Base-by-base conservation (phyloP, 2,888 invertebrate genomes). In the Aspidapion aeneum region DNA sequence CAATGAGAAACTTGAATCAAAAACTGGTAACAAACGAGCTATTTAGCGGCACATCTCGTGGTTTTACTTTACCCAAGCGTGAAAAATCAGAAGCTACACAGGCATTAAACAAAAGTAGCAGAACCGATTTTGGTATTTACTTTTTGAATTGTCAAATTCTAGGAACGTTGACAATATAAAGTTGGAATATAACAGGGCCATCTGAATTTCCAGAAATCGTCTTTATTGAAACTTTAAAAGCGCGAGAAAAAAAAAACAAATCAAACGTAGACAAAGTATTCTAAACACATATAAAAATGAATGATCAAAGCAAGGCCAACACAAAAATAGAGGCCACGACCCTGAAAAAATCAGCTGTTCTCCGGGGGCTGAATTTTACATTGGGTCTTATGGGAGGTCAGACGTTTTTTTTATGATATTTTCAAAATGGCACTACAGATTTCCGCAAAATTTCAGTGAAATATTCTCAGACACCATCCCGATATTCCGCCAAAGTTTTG, bases 81-180 rank as follows among this genome's bases (percentile, higher is more conserved):
- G 65, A 49, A 66, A 68, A 71, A 71, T 71, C 68, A 61, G 62
- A 69, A 68, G 69, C 69, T 68, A 69, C 63, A 70, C 69, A 70
- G 67, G 69, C 69, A 61, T 68, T 49, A 62, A 63, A 64, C 54
- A 70, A 68, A 71, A 70, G 69, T 71, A 67, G 69, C 69, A 68
- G 66, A 71, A 71, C 70, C 66, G 70, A 71, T 71, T 68, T 66
- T 68, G 12, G 35, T 35, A 35, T 35, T 35, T 35, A 12, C 69
- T 70, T 69, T 70, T 71, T 70, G 70, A 71, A 71, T 70, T 71
- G 71, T 71, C 70, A 70, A 69, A 70, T 71, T 70, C 70, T 63
- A 35, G 65, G 69, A 71, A 71, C 60, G 66, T 71, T 65, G 66
- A 70, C 67, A 70, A 67, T 63, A 62, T 62, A 62, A 61, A 58